Evolutionary conservation across 2,797 vertebrate genomes (phyloP).

Genomic region (Sebastes wilsoni): DNA sequence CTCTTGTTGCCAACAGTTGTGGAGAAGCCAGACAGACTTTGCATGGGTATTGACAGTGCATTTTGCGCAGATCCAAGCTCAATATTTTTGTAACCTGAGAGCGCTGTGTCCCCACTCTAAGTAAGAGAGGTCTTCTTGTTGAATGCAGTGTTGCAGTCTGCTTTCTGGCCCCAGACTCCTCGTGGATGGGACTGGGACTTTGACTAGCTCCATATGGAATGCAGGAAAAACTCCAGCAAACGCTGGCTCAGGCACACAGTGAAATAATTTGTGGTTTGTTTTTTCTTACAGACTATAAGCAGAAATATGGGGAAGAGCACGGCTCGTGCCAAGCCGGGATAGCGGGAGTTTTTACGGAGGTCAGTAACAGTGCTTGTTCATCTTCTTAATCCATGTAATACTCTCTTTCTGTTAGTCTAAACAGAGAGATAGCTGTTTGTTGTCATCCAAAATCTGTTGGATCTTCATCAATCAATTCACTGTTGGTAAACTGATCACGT

Average conservation of each 20-base stretch:
- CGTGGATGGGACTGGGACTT: slow-evolving; percentile 73
- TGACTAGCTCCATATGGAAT: slow-evolving; percentile 86
- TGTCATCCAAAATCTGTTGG: slow-evolving; percentile 6
- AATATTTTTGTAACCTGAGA: slow-evolving; percentile 83
- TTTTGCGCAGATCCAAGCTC: slow-evolving; percentile 74
- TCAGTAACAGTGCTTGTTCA: slow-evolving; percentile 79
- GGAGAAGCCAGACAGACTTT: slow-evolving; percentile 47
- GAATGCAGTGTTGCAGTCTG: slow-evolving; percentile 63
- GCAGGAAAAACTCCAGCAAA: slow-evolving; percentile 83
- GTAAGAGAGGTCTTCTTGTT: slow-evolving; percentile 63
- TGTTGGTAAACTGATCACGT: not conserved
- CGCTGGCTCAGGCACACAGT: slow-evolving; percentile 80
- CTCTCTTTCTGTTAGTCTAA: slow-evolving; percentile 19
- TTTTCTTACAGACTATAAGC: slow-evolving; percentile 93
- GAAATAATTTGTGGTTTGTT: slow-evolving; percentile 83
- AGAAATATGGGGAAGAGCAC: slow-evolving; percentile 99
- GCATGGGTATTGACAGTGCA: slow-evolving; percentile 63
- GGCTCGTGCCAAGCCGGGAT: slow-evolving; percentile 99
- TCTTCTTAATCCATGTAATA: slow-evolving; percentile 39
- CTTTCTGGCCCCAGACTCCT: slow-evolving; percentile 73
- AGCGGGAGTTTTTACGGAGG: slow-evolving; percentile 94
- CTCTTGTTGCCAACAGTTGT: slow-evolving; percentile 44
- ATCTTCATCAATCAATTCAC: not conserved
- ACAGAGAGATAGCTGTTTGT: not conserved
- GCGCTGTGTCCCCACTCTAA: slow-evolving; percentile 23